Base-by-base conservation (phyloP, 23 tunicate species). In the Diplosoma virens region DNA sequence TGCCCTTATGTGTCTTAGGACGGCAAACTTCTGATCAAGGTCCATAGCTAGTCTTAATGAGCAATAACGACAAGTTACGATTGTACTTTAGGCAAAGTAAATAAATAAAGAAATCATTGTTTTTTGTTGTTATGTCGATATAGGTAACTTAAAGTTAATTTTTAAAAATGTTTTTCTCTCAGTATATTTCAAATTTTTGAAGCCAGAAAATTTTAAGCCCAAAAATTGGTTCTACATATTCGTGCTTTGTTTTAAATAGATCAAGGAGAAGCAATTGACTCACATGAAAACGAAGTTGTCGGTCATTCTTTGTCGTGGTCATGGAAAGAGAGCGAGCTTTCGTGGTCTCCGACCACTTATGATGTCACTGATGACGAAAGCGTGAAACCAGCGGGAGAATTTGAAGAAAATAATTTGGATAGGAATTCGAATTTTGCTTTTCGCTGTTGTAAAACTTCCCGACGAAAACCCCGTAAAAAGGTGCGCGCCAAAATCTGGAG, bases 291-390 rank as follows among this genome's bases (percentile, higher is more conserved):
- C 25, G 61, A 25, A n/a, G 61, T 68, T 26, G 24, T 80, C 32
- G 85, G 78, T 16, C 78, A 80, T 35, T 80, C 85, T 0, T 37
- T 80, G 2, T 80, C 85, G 22, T 80, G 85, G 85, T 53, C 78
- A 5, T 58, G 85, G 77, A 69, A 66, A 30, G 78, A 70, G 25
- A 32, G 23, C 30, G 56, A 59, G 18, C 0, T 25, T 50, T 23
- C 68, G 18, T 58, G 53, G 53, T 33, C 71, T 3, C 81, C 81
- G 0, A 25, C 76, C 9, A 22, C 56, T 37, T 9, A 0, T 11
- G 11, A 7, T 5, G 61, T 17, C 17, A 63, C 33, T 11, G 9
- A 45, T 17, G 63, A 23, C 25, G 58, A 37, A 45, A 64, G 41
- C 9, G 26, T 21, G 30, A 73, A 73, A 21, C 37, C n/a, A 11